Base-by-base conservation (phyloP, 1,140 invertebrate genomes). In the Macrobrachium nipponense region DNA sequence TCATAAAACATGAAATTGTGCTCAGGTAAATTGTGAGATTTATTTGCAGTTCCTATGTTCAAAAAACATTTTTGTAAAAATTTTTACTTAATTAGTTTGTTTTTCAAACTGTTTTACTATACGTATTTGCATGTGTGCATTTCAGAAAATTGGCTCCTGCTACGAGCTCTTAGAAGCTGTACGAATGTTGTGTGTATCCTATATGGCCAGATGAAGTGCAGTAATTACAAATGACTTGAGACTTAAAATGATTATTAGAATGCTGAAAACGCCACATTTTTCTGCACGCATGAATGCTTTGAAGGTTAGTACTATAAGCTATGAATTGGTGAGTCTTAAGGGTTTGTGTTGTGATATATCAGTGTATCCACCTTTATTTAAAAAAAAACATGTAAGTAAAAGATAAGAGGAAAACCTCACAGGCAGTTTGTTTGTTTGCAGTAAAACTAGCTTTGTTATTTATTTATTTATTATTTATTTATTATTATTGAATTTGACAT, bases 281-380 rank as follows among this genome's bases (percentile, higher is more conserved):
- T 93, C 93, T 90, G 92, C 92, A 64, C 91, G 92, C 88, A 93
- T 93, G 92, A 93, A 93, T 91, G 92, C 92, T 8, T 89, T 93
- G 7, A 93, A 93, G 91, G 92, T 90, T 92, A 91, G 91, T 91
- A n/a, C n/a, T n/a, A 58, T 66, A 36, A 66, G 27, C 23, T 36
- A 51, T 75, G 11, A 20, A 78, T 43, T 59, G 10, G 18, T 12
- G n/a, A 17, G 17, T n/a, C 18, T 59, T 11, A 59, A 62, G 17
- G 10, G n/a, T 44, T 44, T 76, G 58, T n/a, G 6, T 61, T 51
- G 43, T 73, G 58, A 8, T 27, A 59, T 17, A 17, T 36, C 11
- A 27, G 60, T 61, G 72, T 62, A 27, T 36, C 11, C 51, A 60
- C 10, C 43, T 4, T 10, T 23, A 43, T 27, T 59, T 59, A 2